phyloP scores from a whole-genome alignment of 2,888 invertebrate genomes.

The Selenia dentaria region DNA sequence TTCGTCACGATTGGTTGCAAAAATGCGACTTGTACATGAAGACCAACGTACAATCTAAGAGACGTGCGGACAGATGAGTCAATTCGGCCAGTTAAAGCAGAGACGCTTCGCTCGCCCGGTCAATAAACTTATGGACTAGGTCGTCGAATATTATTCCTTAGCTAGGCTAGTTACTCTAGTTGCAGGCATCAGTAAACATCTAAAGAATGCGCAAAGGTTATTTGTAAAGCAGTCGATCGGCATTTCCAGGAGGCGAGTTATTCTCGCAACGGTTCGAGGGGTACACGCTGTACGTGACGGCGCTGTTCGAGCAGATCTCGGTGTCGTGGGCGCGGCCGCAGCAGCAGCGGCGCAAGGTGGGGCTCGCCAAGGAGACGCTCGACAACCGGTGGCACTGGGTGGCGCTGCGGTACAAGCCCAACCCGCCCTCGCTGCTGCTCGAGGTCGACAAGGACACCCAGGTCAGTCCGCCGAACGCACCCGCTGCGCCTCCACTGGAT shows the following conservation, averaged over 20 bases:
- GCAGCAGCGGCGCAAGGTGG: slow-evolving; percentile 84
- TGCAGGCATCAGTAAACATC: too few species aligned
- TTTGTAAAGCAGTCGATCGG: neutral
- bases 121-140: too few species aligned
- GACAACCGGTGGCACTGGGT: slow-evolving; percentile 94
- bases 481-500: too few species aligned
- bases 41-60: too few species aligned
- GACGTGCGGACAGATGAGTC: too few species aligned
- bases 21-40: too few species aligned
- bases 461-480: slow-evolving; percentile 39
- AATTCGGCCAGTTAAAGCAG: too few species aligned
- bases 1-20: too few species aligned
- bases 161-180: too few species aligned
- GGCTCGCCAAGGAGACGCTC: slow-evolving; percentile 87
- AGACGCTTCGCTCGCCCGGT: too few species aligned
- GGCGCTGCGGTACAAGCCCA: slow-evolving; percentile 84
- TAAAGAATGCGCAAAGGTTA: too few species aligned
- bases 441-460: slow-evolving; percentile 70
- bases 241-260: slow-evolving; percentile 86
- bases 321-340: slow-evolving; percentile 84
- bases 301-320: slow-evolving; percentile 84
- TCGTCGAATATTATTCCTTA: too few species aligned
- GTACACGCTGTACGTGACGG: slow-evolving; percentile 85
- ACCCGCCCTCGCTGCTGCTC: slow-evolving; percentile 69
- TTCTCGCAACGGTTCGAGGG: slow-evolving; percentile 88